Percentiles rank a stretch among this genome's conserved stretches.
Conservation (phyloP, 2,888 invertebrate species). For the Elmis aenea region DNA sequence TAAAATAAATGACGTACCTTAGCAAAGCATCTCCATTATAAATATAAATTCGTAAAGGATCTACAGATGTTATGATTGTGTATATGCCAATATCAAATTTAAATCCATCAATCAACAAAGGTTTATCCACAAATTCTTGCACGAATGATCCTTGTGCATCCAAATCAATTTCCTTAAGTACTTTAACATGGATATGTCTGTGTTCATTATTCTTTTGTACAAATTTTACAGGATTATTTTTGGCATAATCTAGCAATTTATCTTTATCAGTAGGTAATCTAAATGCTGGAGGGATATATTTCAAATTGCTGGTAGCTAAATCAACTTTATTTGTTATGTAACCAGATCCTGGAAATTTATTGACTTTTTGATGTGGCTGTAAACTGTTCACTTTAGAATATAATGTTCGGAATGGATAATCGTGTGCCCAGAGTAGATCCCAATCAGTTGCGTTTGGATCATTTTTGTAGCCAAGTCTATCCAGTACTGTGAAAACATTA, state of each 20-base stretch:
- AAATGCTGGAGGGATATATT: conserved; percentile 84
- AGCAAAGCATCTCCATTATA: conserved; percentile 87
- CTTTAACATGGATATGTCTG: conserved; percentile 74
- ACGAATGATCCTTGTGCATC: conserved; percentile 72
- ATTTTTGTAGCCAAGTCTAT: conserved; percentile 67
- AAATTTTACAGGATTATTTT: conserved; percentile 67
- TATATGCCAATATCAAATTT: conserved; percentile 98
- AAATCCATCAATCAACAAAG: conserved; percentile 84
- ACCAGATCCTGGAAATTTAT: conserved; percentile 93
- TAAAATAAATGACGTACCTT: too few relatives aligned
- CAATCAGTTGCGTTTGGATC: conserved; percentile 58
- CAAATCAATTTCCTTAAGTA: conserved; percentile 66
- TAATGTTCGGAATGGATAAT: conserved; percentile 75
- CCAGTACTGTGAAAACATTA: conserved; percentile 76
- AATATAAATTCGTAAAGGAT: conserved; percentile 84
- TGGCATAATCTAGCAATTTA: conserved; percentile 64
- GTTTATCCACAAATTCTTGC: conserved; percentile 85
- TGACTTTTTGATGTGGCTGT: conserved; percentile 72
- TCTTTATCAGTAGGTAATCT: conserved; percentile 72
- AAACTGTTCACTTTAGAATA: conserved; percentile 54
- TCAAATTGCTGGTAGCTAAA: conserved; percentile 72
- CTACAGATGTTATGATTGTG: conserved; percentile 82
- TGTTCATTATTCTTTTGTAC: conserved; percentile 92
- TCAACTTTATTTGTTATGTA: conserved; percentile 90
- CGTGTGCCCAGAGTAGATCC: conserved; percentile 91